Conservation (phyloP, 92 coral and sea anemone genomes). For the Galaxea fascicularis region DNA sequence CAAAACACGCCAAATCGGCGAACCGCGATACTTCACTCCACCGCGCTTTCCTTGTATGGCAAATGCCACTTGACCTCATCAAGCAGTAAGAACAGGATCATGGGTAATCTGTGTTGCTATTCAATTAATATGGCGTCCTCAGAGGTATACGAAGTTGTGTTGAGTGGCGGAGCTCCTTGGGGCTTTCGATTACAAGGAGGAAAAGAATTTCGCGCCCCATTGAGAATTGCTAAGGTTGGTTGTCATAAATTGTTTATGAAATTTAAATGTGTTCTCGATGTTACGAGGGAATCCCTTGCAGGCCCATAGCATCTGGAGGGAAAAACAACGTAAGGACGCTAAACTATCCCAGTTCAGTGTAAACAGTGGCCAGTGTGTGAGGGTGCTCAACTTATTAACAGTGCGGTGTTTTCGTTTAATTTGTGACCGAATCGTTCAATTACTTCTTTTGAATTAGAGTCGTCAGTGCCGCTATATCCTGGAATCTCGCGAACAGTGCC, state of each 20-base stretch:
- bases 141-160: constrained; percentile 84
- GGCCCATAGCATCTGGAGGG: background rate
- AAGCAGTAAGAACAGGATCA: constrained; percentile 52
- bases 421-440: background rate
- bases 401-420: constrained; percentile 9
- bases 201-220: constrained; percentile 95
- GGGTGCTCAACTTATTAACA: background rate
- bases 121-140: constrained; percentile 86
- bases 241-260: background rate
- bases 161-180: constrained; percentile 99
- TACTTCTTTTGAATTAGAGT: background rate
- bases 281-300: constrained; percentile 18
- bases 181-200: constrained; percentile 99
- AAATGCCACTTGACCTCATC: constrained; percentile 31
- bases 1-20: background rate
- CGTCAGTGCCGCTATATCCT: background rate
- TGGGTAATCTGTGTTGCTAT: constrained; percentile 72
- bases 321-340: background rate
- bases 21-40: too few relatives aligned
- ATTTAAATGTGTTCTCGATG: constrained; percentile 19
- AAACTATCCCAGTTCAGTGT: background rate
- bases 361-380: constrained; percentile 8
- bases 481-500: constrained; percentile 44
- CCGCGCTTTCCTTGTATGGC: constrained; percentile 45
- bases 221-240: constrained; percentile 96